phyloP scores from a whole-genome alignment of 2,888 invertebrate genomes.

The Cosmia pyralina region DNA sequence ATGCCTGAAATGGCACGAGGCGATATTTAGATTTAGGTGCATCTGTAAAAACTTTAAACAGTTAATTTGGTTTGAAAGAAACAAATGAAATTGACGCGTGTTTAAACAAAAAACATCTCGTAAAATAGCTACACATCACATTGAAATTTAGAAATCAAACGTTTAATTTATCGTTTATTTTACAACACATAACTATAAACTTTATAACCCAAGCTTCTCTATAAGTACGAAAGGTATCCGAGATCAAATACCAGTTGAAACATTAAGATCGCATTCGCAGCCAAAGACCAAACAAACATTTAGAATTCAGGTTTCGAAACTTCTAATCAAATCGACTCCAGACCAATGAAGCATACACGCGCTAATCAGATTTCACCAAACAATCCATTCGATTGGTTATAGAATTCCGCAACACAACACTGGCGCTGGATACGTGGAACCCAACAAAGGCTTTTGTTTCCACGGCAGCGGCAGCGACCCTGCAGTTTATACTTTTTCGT shows the following conservation, averaged over 20 bases:
- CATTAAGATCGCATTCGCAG: constrained; percentile 50
- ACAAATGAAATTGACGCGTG: constrained; percentile 5
- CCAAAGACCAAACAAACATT: constrained; percentile 57
- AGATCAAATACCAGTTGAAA: constrained; percentile 48
- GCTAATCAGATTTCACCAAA: constrained; percentile 83
- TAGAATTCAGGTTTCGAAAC: constrained; percentile 62
- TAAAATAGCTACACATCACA: constrained; percentile 4
- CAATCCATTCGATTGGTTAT: constrained; percentile 83
- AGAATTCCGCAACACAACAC: constrained; percentile 87
- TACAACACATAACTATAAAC: constrained; percentile 37
- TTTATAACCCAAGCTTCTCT: constrained; percentile 23
- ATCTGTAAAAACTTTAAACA: constrained; percentile 15
- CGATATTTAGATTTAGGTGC: neutral
- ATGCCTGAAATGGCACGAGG: neutral
- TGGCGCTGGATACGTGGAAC: constrained; percentile 84
- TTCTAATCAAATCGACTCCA: constrained; percentile 62
- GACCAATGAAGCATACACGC: constrained; percentile 68
- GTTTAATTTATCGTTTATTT: constrained; percentile 28
- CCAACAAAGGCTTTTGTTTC: constrained; percentile 89
- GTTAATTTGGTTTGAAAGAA: neutral
- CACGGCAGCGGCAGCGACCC: constrained; percentile 66
- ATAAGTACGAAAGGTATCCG: constrained; percentile 8
- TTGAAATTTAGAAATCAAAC: constrained; percentile 29
- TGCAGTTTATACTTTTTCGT: constrained; percentile 71
- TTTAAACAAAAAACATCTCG: constrained; percentile 7